Percentiles rank a stretch among this genome's conserved stretches.
Evolutionary conservation across 2,888 invertebrate genomes (phyloP).

Genomic region (Operophtera brumata): DNA sequence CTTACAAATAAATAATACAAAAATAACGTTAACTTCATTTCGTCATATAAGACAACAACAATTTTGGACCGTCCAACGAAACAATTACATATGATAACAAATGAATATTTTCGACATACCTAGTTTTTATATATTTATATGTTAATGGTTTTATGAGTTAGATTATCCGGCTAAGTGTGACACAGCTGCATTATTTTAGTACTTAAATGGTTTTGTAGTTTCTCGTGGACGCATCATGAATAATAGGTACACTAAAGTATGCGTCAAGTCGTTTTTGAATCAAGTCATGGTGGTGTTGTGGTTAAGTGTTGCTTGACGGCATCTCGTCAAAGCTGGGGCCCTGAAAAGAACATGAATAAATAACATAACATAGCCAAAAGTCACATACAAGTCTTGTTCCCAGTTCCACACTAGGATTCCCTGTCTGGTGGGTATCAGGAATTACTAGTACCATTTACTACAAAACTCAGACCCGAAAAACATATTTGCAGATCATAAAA

Average conservation of each 20-base stretch:
- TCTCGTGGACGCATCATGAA: conserved; percentile 47
- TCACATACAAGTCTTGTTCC: too few relatives aligned
- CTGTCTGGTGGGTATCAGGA: too few relatives aligned
- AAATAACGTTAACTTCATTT: conserved; percentile 72
- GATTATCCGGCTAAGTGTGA: conserved; percentile 48
- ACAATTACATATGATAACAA: conserved; percentile 51
- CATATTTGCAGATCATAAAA: too few relatives aligned
- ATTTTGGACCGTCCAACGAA: conserved; percentile 60
- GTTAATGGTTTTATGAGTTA: conserved; percentile 29
- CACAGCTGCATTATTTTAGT: conserved; percentile 45
- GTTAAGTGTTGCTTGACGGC: conserved; percentile 64
- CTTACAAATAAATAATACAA: conserved; percentile 79
- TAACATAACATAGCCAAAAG: too few relatives aligned
- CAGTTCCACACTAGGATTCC: too few relatives aligned
- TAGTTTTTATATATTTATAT: conserved; percentile 1
- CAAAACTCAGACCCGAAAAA: too few relatives aligned
- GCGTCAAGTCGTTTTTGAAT: conserved; percentile 47
- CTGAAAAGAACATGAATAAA: conserved; percentile 49
- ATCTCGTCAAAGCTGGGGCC: conserved; percentile 72
- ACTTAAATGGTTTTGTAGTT: conserved; percentile 43
- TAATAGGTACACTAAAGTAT: conserved; percentile 52
- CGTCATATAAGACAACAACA: conserved; percentile 63
- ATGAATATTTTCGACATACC: conserved; percentile 27
- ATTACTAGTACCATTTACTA: too few relatives aligned
- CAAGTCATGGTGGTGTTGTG: conserved; percentile 71